Conservation (phyloP, 2,797 vertebrate genomes). For the Hyperoplus immaculatus region DNA sequence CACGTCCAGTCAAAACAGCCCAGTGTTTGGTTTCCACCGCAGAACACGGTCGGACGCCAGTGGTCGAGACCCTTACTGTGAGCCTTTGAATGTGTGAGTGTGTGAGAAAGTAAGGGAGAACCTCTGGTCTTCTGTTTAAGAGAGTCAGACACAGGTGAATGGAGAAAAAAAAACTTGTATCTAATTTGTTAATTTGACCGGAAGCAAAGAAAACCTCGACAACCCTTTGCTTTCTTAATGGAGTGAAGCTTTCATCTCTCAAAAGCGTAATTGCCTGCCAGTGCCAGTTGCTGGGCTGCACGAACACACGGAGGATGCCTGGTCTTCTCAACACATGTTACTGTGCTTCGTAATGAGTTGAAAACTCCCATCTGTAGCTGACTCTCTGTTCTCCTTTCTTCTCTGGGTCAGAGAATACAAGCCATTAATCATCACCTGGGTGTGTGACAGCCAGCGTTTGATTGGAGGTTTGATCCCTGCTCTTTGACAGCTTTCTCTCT, state of each 20-base stretch:
- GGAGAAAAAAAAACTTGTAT: slow-evolving; percentile 57
- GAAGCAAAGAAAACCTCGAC: slow-evolving; percentile 67
- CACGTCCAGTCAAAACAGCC: slow-evolving; percentile 82
- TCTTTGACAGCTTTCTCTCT: slow-evolving; percentile 79
- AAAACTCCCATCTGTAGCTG: slow-evolving; percentile 80
- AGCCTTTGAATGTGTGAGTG: slow-evolving; percentile 47
- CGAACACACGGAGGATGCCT: slow-evolving; percentile 56
- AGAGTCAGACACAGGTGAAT: slow-evolving; percentile 69
- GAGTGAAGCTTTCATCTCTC: slow-evolving; percentile 75
- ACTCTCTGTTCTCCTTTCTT: slow-evolving; percentile 76
- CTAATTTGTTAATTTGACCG: slow-evolving; percentile 75
- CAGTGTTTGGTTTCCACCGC: slow-evolving; percentile 84
- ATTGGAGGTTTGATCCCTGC: slow-evolving; percentile 79
- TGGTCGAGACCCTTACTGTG: slow-evolving; percentile 63
- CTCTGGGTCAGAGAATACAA: slow-evolving; percentile 83
- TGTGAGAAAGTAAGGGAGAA: slow-evolving; percentile 36
- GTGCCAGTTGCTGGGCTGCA: slow-evolving; percentile 53
- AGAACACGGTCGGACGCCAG: slow-evolving; percentile 75
- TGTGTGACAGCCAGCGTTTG: slow-evolving; percentile 79
- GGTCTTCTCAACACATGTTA: slow-evolving; percentile 77
- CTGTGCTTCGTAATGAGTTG: slow-evolving; percentile 80
- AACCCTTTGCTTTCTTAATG: slow-evolving; percentile 41
- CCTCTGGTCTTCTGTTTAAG: slow-evolving; percentile 48
- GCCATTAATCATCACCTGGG: slow-evolving; percentile 88
- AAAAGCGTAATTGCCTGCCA: slow-evolving; percentile 58